A percentile compares a stretch with the other conserved stretches of the same genome.
Evolutionary conservation across 2,113 vertebrate genomes (phyloP).

Genomic region (Sander lucioperca): DNA sequence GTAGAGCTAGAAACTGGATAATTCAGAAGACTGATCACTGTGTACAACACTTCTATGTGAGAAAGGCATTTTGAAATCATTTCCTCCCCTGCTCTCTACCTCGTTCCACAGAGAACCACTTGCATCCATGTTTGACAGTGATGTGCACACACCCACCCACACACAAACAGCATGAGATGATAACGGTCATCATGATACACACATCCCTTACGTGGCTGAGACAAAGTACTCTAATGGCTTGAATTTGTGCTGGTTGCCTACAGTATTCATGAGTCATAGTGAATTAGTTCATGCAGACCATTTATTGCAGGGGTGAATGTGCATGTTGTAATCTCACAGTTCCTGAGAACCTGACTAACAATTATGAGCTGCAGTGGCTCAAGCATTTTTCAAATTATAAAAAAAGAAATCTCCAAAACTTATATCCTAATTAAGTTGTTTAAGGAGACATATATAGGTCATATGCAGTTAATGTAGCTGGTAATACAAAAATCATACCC

Average conservation of each 20-base stretch:
- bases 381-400: not conserved
- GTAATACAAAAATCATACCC: not conserved
- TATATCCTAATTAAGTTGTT: not conserved
- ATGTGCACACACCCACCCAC: constrained; percentile 20
- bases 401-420: not conserved
- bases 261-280: constrained; percentile 63
- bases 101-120: constrained; percentile 19
- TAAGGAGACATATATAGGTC: not conserved
- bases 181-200: constrained; percentile 41
- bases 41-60: not conserved
- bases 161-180: constrained; percentile 28
- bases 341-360: constrained; percentile 12
- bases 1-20: not conserved
- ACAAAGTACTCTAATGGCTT: constrained; percentile 47
- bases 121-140: constrained; percentile 27
- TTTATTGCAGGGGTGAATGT: constrained; percentile 43
- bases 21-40: not conserved
- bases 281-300: constrained; percentile 31
- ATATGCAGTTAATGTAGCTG: not conserved
- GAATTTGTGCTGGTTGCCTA: constrained; percentile 49
- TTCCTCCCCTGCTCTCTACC: not conserved
- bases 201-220: constrained; percentile 26
- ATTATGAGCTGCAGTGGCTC: constrained; percentile 19
- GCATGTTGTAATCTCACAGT: constrained; percentile 21
- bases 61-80: not conserved